Percentiles rank a stretch among this genome's conserved stretches.
phyloP scores from a whole-genome alignment of 1,140 invertebrate genomes.

The Macrobrachium rosenbergii region DNA sequence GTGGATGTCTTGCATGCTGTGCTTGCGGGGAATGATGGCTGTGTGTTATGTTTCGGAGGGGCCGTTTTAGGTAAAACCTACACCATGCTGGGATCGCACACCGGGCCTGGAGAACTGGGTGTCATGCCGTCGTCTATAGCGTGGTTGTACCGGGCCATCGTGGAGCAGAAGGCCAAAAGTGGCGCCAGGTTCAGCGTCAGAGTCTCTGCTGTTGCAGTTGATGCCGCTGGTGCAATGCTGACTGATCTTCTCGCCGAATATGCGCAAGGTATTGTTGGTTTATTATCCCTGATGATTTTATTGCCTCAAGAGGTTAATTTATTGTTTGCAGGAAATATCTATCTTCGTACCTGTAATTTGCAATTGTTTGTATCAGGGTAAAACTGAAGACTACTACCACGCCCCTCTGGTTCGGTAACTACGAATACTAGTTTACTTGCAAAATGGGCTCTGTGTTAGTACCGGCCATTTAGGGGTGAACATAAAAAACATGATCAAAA shows the following conservation, averaged over 20 bases:
- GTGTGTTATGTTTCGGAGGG: conserved; percentile 92
- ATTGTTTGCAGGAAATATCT: neutral
- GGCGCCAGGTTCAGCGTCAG: conserved; percentile 90
- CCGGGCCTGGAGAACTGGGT: conserved; percentile 81
- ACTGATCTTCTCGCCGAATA: conserved; percentile 63
- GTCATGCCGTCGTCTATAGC: conserved; percentile 93
- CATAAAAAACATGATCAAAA: no score
- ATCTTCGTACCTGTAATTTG: no score
- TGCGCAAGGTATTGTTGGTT: conserved; percentile 43
- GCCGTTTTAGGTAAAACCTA: conserved; percentile 88
- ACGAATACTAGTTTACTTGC: no score
- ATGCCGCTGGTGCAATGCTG: conserved; percentile 67
- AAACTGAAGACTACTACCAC: no score
- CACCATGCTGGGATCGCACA: conserved; percentile 90
- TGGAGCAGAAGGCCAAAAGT: conserved; percentile 92
- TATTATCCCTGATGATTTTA: neutral
- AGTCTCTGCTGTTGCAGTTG: conserved; percentile 91
- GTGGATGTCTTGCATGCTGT: conserved; percentile 94
- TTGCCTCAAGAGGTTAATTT: neutral
- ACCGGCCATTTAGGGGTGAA: no score
- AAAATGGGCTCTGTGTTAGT: no score
- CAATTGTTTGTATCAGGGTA: no score
- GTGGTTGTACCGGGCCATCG: conserved; percentile 94
- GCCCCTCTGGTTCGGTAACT: no score
- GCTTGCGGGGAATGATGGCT: conserved; percentile 94